Evolutionary conservation across 2,888 invertebrate genomes (phyloP), one percentile per base, ranked within the genome.

Genomic region (Drosophila limbata): DNA sequence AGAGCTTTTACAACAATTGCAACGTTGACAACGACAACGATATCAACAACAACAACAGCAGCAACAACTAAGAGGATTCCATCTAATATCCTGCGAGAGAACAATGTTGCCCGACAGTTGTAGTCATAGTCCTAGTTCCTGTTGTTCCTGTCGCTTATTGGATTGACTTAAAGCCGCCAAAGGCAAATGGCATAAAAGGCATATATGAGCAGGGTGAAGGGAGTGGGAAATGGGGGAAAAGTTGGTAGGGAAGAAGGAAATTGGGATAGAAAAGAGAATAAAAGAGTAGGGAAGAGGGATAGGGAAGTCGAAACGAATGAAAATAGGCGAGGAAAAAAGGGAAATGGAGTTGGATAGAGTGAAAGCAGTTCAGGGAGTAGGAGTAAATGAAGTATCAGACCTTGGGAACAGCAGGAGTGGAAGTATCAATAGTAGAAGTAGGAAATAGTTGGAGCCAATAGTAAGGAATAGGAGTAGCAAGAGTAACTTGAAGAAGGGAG

Each of bases 31-130:
- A 40, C 52, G 17, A 28, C 13, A 31, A 40, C 40, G 31, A 52
- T 25, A 13, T 13, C 17, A 39, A n/a, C 35, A 56, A 39, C 28
- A 44, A 19, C 25, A 47, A 13, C 17, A 33, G 15, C 39, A 59
- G 8, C 37, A 40, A 35, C 42, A 44, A 5, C 48, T 71, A 71
- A 75, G 74, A 66, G 67, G 71, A 75, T 75, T 73, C 45, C 50
- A 59, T 42, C 45, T 44, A 52, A 60, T 60, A 63, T 55, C 31
- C 69, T 44, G 53, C 25, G 15, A 56, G 39, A 42, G 45, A 65
- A 76, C 79, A 79, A 67, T 82, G 79, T 63, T 64, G 52, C 44
- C 55, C 56, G 56, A 37, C 73, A 63, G 47, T 47, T 37, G 37
- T 45, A 47, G 45, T 25, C 42, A 33, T 44, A n/a, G 31, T 42